Percentiles rank a stretch among this genome's conserved stretches.
phyloP scores from a whole-genome alignment of 2,888 invertebrate genomes.

The Penaeus monodon region DNA sequence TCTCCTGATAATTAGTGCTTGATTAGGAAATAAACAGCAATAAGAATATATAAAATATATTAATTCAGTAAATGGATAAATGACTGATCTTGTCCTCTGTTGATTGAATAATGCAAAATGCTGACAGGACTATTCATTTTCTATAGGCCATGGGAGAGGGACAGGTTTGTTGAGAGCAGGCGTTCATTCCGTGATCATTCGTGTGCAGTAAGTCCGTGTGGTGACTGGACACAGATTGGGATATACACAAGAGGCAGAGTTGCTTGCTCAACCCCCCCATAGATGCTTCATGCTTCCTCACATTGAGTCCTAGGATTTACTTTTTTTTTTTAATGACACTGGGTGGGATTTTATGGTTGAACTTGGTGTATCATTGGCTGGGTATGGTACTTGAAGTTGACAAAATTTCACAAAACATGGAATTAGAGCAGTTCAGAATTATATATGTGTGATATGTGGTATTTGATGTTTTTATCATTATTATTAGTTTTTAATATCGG shows the following conservation, averaged over 20 bases:
- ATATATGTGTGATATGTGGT: no score
- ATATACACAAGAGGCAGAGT: slow-evolving; percentile 40
- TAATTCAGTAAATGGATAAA: no score
- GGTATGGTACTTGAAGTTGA: no score
- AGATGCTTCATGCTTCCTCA: slow-evolving; percentile 41
- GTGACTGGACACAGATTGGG: slow-evolving; percentile 42
- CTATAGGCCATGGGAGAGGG: slow-evolving; percentile 65
- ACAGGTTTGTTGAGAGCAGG: slow-evolving; percentile 73
- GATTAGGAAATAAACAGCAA: no score
- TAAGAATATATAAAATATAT: no score
- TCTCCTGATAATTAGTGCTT: no score
- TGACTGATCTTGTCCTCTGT: no score
- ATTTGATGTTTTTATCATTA: no score
- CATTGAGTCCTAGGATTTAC: slow-evolving; percentile 2
- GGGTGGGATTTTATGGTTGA: slow-evolving; percentile 11
- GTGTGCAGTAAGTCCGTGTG: slow-evolving; percentile 41
- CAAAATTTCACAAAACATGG: no score
- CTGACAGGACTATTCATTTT: slow-evolving; percentile 41
- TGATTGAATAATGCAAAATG: slow-evolving; percentile 5
- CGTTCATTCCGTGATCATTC: slow-evolving; percentile 69
- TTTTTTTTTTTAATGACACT: background rate
- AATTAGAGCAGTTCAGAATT: no score
- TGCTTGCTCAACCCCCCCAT: slow-evolving; percentile 37
- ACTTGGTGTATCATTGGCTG: no score
- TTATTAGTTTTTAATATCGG: no score